Evolutionary conservation across 2,113 vertebrate genomes (phyloP), one percentile per base, ranked within the genome.

Genomic region (Plestiodon gilberti): DNA sequence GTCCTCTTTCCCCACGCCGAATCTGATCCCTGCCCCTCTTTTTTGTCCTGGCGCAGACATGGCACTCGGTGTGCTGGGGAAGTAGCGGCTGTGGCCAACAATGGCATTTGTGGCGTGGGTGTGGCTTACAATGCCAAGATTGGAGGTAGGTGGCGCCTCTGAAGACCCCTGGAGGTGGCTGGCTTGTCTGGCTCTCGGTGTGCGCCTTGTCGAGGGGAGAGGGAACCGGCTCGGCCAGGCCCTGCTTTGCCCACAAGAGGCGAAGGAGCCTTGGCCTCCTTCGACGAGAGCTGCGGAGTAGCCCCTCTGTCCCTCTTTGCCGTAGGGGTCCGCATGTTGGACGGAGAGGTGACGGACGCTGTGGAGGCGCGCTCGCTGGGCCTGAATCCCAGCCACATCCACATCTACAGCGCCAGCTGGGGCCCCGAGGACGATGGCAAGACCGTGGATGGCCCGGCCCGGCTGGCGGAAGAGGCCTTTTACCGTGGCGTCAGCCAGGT

Each of bases 321-420:
- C 87, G 74, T 94, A 99, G 99, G 99, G 71, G 99, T 99, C 90
- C 98, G 99, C 75, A 99, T 99, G 99, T 94, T 99, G 96, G 99
- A 99, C 13, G 98, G 99, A 33, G 98, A 99, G 93, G 99, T 99
- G 95, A 99, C 98, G 0, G 99, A 99, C 23, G 97, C 98, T 1
- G 98, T 99, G 88, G 99, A 99, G 92, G 98, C 99, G 11, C 98
- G 97, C 90, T 99, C 99, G 6, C 96, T 99, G 59, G 98, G 98
- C 89, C 97, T 99, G 83, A 99, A 98, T 85, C 97, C 98, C 88
- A 97, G 98, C 95, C 98, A 99, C 95, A 98, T 99, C 90, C 97
- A 98, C 94, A 97, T 99, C 92, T 99, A 98, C 85, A 99, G 98
- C 2, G 98, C 98, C 93, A 98, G 98, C 96, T 99, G 98, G 98